phyloP scores from a whole-genome alignment of 2,797 vertebrate species.

The Sitta carolinensis region DNA sequence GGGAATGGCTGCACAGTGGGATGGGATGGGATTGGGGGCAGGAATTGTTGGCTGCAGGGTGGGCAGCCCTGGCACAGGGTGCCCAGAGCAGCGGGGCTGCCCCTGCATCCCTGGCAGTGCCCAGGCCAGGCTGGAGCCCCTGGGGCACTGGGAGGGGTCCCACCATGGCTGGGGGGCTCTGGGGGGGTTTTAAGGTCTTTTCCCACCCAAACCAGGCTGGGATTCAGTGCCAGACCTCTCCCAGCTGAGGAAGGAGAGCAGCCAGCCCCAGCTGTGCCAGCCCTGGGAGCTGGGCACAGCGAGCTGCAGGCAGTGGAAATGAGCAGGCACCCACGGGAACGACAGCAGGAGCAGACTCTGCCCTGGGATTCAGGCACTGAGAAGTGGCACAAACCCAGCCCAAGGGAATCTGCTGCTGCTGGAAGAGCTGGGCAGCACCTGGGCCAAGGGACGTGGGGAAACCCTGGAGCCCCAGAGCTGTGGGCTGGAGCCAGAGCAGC shows the following conservation, averaged over 20 bases:
- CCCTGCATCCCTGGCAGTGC: not conserved
- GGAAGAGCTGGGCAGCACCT: not conserved
- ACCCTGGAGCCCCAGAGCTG: rapidly evolving
- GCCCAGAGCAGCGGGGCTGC: not conserved
- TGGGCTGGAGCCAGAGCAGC: not conserved
- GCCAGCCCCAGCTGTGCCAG: not conserved
- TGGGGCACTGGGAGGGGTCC: not conserved
- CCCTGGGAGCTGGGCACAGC: not conserved
- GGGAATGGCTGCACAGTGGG: not conserved
- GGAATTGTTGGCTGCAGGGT: not conserved
- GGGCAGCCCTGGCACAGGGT: not conserved
- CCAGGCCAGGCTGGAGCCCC: not conserved
- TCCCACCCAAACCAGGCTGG: not conserved
- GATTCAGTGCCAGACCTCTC: not conserved
- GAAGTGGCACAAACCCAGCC: not conserved
- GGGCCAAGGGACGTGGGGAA: not conserved
- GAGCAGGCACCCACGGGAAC: not conserved
- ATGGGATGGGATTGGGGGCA: not conserved
- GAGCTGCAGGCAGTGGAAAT: not conserved
- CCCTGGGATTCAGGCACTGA: not conserved
- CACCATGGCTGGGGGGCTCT: not conserved
- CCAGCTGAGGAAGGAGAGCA: not conserved
- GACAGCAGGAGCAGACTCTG: not conserved
- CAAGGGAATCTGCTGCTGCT: not conserved
- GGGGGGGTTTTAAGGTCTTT: rapidly evolving